Base-by-base conservation (phyloP, 1,140 invertebrate genomes). In the Drosophila nigromelanica region DNA sequence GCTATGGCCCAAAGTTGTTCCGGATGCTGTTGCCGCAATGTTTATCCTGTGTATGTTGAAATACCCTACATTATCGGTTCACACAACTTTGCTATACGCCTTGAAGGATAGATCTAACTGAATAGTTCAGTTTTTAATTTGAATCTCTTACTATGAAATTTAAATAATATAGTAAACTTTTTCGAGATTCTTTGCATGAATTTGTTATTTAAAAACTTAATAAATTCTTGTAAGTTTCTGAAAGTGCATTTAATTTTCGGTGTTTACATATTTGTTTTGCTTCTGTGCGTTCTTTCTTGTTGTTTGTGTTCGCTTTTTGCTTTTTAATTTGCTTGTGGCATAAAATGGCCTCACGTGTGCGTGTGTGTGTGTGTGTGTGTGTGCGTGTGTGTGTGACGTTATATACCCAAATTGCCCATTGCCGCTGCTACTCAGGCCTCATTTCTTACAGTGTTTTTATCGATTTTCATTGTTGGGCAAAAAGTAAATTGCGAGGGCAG, bases 251-350 rank as follows among this genome's bases (percentile, higher is more conserved):
- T 15, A 43, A 52, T 5, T 8, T 51, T 21, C 47, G 61, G 12
- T 51, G 5, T 43, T 12, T 11, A 7, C 10, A 18, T 8, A n/a
- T 48, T 52, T 35, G 12, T 8, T 3, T 45, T 54, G 10, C 27
- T 42, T 47, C 54, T 54, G 6, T 37, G 21, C 39, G 8, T 35
- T 64, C 12, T 24, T 55, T 37, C 5, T 37, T 47, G 50, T 35
- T 61, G 45, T 39, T 62, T 64, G 24, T 12, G n/a, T 33, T 48
- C 21, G 50, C 27, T 63, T 60, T 48, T 18, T 33, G 10, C 8
- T 59, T 78, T 73, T 42, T 51, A 64, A 74, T 86, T 77, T 67
- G 66, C 78, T 66, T 67, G 35, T 45, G 78, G 56, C 40, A 58
- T 21, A 73, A 73, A 73, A 63, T 73, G 27, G 30, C 47, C 63